Evolutionary conservation across 2,113 vertebrate genomes (phyloP).

Genomic region (Hippocampus guttulatus): DNA sequence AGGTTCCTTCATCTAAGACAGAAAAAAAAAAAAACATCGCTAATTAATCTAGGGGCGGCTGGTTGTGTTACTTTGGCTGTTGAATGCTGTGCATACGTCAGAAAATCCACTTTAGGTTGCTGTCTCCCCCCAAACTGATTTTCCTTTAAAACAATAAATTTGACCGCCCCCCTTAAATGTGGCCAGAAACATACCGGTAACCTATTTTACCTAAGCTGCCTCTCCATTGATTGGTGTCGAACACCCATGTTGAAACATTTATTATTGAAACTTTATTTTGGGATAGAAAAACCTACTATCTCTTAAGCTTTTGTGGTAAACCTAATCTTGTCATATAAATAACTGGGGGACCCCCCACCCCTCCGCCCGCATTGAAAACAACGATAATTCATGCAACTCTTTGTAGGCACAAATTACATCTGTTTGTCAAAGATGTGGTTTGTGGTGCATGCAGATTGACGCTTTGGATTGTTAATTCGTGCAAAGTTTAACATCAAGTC

Average conservation of each 20-base stretch:
- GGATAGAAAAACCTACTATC: background rate
- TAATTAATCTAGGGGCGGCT: too few relatives aligned
- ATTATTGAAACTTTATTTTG: constrained; percentile 8
- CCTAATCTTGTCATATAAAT: background rate
- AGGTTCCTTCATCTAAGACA: too few relatives aligned
- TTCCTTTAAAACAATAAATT: background rate
- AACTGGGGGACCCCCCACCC: too few relatives aligned
- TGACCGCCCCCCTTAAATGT: background rate
- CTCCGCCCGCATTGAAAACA: background rate
- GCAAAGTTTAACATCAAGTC: constrained; percentile 2
- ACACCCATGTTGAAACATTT: background rate
- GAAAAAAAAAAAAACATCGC: too few relatives aligned
- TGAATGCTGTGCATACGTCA: background rate
- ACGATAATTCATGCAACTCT: constrained; percentile 11
- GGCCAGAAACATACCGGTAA: background rate
- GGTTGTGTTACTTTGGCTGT: too few relatives aligned
- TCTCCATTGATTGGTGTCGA: constrained; percentile 11
- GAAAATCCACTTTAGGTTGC: constrained; percentile 1
- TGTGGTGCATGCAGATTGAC: constrained; percentile 1
- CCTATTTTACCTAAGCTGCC: background rate
- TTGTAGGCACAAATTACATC: background rate
- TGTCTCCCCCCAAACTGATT: constrained; percentile 4
- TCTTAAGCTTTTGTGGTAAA: background rate
- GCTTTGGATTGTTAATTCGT: constrained; percentile 1
- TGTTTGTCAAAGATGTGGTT: constrained; percentile 1